These are phyloP conservation scores for Phthorimaea operculella DNA, from an alignment of 1,140 invertebrate species.

Conservation along the genomic window DNA sequence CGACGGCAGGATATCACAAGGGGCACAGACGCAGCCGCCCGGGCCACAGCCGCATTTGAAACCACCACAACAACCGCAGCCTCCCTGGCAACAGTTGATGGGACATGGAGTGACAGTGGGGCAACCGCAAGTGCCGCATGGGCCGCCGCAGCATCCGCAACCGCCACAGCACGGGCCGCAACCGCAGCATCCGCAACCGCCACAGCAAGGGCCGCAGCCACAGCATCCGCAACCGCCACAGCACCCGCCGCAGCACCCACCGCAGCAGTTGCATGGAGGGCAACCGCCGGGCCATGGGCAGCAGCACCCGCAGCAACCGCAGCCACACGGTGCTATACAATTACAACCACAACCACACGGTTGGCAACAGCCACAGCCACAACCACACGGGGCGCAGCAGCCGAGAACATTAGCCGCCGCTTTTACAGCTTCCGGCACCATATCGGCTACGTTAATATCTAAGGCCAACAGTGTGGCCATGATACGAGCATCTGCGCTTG, in stretches of 20 bases:
- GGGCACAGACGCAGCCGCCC: not conserved
- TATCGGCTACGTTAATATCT: not conserved
- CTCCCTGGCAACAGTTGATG: not conserved
- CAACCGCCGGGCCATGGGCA: not conserved
- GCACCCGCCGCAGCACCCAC: not conserved
- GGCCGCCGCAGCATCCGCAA: not conserved
- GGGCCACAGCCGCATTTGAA: not conserved
- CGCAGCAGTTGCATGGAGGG: not conserved
- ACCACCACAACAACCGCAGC: not conserved
- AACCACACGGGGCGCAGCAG: not conserved
- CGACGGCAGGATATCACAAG: not conserved
- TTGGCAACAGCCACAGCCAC: not conserved
- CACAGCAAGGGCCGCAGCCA: not conserved
- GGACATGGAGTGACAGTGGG: not conserved
- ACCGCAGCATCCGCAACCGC: not conserved
- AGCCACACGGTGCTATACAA: not conserved
- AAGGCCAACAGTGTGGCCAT: too few species aligned
- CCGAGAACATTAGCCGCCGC: not conserved
- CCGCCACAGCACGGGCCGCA: not conserved
- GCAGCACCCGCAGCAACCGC: not conserved
- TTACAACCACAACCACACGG: not conserved
- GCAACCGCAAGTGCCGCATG: not conserved
- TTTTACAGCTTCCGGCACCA: not conserved
- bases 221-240: not conserved
- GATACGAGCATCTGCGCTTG: too few species aligned